phyloP scores from a whole-genome alignment of 2,113 vertebrate species.

The Coryphaenoides rupestris region DNA sequence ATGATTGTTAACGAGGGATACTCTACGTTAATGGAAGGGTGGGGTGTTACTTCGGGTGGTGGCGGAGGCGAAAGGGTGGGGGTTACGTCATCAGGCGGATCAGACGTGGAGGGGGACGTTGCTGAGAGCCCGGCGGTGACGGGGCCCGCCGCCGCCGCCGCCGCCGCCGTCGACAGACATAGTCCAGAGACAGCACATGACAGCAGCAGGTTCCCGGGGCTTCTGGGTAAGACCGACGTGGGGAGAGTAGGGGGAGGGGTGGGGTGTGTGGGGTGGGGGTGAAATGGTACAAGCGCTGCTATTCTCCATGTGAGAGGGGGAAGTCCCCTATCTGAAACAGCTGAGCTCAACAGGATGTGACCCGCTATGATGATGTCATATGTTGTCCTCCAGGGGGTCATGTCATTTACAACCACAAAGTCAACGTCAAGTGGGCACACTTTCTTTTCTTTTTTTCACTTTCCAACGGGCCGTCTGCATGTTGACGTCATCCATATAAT shows the following conservation, averaged over 20 bases:
- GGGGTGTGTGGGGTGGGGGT: neutral
- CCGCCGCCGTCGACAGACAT: conserved; percentile 44
- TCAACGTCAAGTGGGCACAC: too few relatives aligned
- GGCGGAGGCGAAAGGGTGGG: too few relatives aligned
- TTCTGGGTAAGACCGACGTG: neutral
- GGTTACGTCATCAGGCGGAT: conserved; percentile 24
- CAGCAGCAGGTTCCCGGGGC: conserved; percentile 16
- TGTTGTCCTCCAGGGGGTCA: conserved; percentile 18
- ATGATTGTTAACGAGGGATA: too few relatives aligned
- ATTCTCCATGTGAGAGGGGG: conserved; percentile 30
- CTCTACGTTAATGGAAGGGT: too few relatives aligned
- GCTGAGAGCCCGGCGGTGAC: conserved; percentile 39
- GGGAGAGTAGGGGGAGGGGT: too few relatives aligned
- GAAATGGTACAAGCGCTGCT: conserved; percentile 23
- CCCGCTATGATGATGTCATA: conserved; percentile 62
- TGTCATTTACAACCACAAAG: too few relatives aligned
- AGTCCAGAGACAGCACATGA: conserved; percentile 55
- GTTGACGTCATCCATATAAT: too few relatives aligned
- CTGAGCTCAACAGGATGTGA: conserved; percentile 67
- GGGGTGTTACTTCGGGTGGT: too few relatives aligned
- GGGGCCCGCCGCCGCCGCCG: conserved; percentile 34
- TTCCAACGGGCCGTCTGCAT: too few relatives aligned
- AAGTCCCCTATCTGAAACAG: conserved; percentile 52
- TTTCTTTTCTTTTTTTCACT: too few relatives aligned
- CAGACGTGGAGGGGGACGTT: conserved; percentile 38